These are phyloP conservation scores for Muscicapa striata DNA, from an alignment of 2,797 vertebrate genomes.

Conservation along the genomic window DNA sequence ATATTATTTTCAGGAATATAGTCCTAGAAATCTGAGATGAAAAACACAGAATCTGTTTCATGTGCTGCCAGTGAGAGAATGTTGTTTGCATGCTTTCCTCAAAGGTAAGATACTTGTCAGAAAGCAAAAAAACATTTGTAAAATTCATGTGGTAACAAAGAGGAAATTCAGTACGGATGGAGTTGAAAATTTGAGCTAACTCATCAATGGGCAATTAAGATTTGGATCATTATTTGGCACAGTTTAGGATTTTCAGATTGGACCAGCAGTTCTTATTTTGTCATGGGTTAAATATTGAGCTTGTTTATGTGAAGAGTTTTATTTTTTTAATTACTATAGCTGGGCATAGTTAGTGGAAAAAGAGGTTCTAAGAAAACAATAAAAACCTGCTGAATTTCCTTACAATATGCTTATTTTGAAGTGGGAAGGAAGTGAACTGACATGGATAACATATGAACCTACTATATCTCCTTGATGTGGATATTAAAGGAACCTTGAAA, in stretches of 20 bases:
- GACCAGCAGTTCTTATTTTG: background rate
- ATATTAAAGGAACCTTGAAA: constrained; percentile 69
- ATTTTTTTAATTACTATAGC: background rate
- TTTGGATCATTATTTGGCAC: background rate
- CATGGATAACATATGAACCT: constrained; percentile 67
- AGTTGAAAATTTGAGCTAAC: background rate
- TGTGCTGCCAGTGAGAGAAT: background rate
- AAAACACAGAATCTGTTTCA: background rate
- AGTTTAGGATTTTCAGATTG: background rate
- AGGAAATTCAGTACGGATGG: background rate
- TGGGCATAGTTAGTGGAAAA: background rate
- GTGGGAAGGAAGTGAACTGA: constrained; percentile 55
- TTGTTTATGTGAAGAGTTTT: background rate
- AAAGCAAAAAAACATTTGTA: background rate
- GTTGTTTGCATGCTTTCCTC: background rate
- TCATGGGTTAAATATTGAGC: background rate
- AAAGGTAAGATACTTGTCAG: background rate
- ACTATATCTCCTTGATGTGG: constrained; percentile 67
- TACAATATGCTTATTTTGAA: constrained; percentile 53
- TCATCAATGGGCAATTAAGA: background rate
- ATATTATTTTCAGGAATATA: background rate
- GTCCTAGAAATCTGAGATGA: background rate
- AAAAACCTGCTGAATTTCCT: constrained; percentile 50
- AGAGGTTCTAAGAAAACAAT: constrained; percentile 25
- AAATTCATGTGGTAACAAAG: background rate